Conservation (phyloP, 2,113 vertebrate genomes). For the Cyanocitta stelleri region DNA sequence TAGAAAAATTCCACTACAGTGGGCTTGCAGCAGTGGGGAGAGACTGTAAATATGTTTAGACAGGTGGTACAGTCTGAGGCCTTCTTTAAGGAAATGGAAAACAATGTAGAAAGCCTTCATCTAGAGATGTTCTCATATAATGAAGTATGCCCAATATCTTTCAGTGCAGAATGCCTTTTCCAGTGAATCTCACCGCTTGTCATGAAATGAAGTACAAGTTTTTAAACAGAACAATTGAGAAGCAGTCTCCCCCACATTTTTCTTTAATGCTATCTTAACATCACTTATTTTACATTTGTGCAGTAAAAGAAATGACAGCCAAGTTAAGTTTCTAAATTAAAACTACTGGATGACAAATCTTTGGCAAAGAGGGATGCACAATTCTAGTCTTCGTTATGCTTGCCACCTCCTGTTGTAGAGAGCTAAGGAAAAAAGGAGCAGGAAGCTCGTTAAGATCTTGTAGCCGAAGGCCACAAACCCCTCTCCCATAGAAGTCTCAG, state of each 20-base stretch:
- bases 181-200: not conserved
- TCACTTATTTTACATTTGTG: conserved; percentile 22
- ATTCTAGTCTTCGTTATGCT: not conserved
- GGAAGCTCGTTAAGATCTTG: conserved; percentile 4
- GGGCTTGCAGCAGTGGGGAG: not conserved
- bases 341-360: conserved; percentile 31
- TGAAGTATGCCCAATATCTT: not conserved
- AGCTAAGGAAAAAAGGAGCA: not conserved
- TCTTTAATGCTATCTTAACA: not conserved
- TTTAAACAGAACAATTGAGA: conserved; percentile 45
- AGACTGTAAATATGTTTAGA: conserved; percentile 37
- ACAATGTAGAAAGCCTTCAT: not conserved
- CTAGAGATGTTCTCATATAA: not conserved
- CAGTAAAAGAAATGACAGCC: conserved; percentile 49
- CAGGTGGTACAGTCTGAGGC: conserved; percentile 39
- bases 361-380: not conserved
- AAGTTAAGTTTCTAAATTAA: conserved; percentile 62
- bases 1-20: not conserved
- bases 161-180: not conserved
- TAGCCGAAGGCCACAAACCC: not conserved
- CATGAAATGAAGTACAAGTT: conserved; percentile 22
- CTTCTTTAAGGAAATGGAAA: conserved; percentile 17
- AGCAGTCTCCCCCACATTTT: not conserved
- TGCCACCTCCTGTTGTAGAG: not conserved
- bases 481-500: not conserved